Percentiles rank a stretch among this genome's conserved stretches.
These are phyloP conservation scores for Tetramorium simillimum DNA, from an alignment of 1,140 invertebrate species.

Conservation along the genomic window DNA sequence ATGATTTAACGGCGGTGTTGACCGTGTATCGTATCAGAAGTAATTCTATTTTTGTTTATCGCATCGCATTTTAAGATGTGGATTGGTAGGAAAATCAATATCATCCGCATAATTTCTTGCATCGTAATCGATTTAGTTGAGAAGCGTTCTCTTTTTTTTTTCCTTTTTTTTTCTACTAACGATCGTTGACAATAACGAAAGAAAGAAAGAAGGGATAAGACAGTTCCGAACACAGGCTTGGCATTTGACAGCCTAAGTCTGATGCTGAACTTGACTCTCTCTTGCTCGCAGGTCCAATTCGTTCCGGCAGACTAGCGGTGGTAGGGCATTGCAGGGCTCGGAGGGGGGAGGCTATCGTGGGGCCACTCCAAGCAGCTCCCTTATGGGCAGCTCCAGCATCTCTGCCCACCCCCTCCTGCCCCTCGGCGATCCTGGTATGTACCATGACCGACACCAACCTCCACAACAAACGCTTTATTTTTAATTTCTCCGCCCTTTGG, in stretches of 20 bases:
- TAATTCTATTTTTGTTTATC: slow-evolving; percentile 52
- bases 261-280: slow-evolving; percentile 87
- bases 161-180: not conserved
- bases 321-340: slow-evolving; percentile 86
- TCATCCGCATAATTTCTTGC: slow-evolving; percentile 47
- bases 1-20: slow-evolving; percentile 47
- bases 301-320: slow-evolving; percentile 90
- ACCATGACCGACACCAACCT: slow-evolving; percentile 84
- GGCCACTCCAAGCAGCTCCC: slow-evolving; percentile 87
- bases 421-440: slow-evolving; percentile 90
- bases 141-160: slow-evolving; percentile 13
- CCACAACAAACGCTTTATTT: slow-evolving; percentile 75
- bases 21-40: slow-evolving; percentile 65
- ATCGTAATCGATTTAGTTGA: slow-evolving; percentile 46
- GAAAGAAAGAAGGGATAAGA: slow-evolving; percentile 61
- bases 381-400: slow-evolving; percentile 91
- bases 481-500: slow-evolving; percentile 57
- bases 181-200: slow-evolving; percentile 50
- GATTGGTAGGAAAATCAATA: slow-evolving; percentile 42
- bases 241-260: slow-evolving; percentile 83
- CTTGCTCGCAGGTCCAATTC: slow-evolving; percentile 94
- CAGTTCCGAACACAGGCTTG: slow-evolving; percentile 75
- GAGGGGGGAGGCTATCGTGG: slow-evolving; percentile 86
- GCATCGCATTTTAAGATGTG: slow-evolving; percentile 43
- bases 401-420: slow-evolving; percentile 94